Evolutionary conservation across 1,140 invertebrate species (phyloP), one percentile per base, ranked within the genome.

Genomic region (Bombus balteatus): DNA sequence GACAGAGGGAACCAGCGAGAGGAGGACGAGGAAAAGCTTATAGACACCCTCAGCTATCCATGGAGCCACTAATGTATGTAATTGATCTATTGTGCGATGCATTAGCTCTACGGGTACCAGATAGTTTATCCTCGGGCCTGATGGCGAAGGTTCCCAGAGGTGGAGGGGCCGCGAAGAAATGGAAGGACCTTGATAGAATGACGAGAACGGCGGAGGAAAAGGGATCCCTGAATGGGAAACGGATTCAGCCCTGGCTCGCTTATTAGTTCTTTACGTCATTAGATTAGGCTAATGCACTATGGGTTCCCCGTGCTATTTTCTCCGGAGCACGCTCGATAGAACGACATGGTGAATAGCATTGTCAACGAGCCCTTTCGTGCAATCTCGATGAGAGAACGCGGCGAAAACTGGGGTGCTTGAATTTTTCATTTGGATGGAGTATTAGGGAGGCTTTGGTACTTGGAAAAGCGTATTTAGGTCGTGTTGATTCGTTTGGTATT

Each of bases 41-140:
- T 80, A 80, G 87, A 92, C 85, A 88, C 90, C 87, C 87, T 88
- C 73, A 82, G 86, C 88, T 81, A 91, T 88, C 89, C 88, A 86
- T 87, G 88, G 87, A 82, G 76, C 80, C 86, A 86, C 93, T 93
- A 94, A 94, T 94, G 92, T 93, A 92, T 93, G 93, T 95, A 95
- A 94, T 95, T 95, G 93, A 94, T 95, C 93, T 93, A 95, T 94
- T 94, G 93, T 95, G 91, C 91, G 87, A 93, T 94, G 90, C 93
- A 94, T 94, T 94, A 95, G 93, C 90, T 88, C 91, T 88, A 87
- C 89, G 83, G 90, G 79, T 83, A 83, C 85, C 88, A 86, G 88
- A 92, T 92, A 92, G 87, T 73, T 89, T 91, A 91, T 87, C 83
- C 91, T 70, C 43, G 15, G 74, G 28, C 71, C 62, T 74, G 80